Evolutionary conservation across 2,888 invertebrate genomes (phyloP).

Genomic region (Drosophila paramelanica): DNA sequence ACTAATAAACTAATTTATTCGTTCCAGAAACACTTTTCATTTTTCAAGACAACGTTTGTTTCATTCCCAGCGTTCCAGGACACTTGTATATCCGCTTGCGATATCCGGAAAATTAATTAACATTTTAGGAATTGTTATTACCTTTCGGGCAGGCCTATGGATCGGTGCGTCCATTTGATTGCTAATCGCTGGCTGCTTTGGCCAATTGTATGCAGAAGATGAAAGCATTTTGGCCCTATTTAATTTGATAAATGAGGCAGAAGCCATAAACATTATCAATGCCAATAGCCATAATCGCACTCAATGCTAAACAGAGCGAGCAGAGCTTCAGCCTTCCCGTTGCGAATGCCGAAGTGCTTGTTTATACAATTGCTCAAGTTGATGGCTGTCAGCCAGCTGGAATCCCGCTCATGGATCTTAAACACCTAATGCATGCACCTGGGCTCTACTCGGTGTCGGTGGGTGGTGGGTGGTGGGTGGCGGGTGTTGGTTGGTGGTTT

Average conservation of each 20-base stretch:
- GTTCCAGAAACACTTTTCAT: too few species aligned
- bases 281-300: conserved; percentile 57
- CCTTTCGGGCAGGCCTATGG: conserved; percentile 3
- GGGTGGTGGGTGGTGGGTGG: too few species aligned
- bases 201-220: conserved; percentile 37
- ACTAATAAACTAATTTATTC: too few species aligned
- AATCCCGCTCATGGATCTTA: conserved; percentile 13
- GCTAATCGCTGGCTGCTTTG: conserved; percentile 17
- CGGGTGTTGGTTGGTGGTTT: conserved; percentile 2
- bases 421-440: conserved; percentile 34
- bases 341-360: conserved; percentile 32
- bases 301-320: conserved; percentile 49
- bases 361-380: conserved; percentile 58
- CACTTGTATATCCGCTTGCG: neutral
- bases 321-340: neutral
- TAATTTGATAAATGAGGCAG: conserved; percentile 56
- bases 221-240: conserved; percentile 52
- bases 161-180: conserved; percentile 21
- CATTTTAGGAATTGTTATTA: conserved; percentile 21
- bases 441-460: neutral
- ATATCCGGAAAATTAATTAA: conserved; percentile 25
- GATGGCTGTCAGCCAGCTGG: conserved; percentile 51
- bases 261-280: conserved; percentile 60
- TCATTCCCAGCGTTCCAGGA: neutral
- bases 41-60: neutral